A percentile compares a stretch with the other conserved stretches of the same genome.
Evolutionary conservation across 2,797 vertebrate genomes (phyloP).

Genomic region (Alca torda): DNA sequence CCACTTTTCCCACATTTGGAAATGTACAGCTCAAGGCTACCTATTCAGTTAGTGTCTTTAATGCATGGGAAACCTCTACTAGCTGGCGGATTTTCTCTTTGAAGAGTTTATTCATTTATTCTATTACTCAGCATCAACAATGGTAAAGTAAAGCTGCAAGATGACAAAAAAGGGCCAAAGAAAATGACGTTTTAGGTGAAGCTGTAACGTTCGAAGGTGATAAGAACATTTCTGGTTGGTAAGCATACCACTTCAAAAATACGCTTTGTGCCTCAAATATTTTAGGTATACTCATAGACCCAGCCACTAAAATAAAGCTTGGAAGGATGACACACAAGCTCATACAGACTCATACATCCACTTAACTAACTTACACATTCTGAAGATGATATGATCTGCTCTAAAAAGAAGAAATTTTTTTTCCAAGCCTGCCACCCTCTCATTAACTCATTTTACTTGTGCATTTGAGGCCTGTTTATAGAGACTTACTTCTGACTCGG

Average conservation of each 20-base stretch:
- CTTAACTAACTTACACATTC: neutral
- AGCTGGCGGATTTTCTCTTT: neutral
- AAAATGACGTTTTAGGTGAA: neutral
- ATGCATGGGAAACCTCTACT: neutral
- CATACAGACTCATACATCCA: neutral
- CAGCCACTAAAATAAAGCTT: neutral
- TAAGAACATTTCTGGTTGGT: neutral
- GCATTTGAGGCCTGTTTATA: neutral
- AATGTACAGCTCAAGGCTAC: constrained; percentile 7
- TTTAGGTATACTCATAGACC: neutral
- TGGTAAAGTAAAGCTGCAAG: neutral
- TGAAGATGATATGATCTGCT: neutral
- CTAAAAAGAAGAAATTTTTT: neutral
- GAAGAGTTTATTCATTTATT: neutral
- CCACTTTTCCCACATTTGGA: constrained; percentile 57
- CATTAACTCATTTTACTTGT: neutral
- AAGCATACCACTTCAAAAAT: neutral
- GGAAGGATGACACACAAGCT: neutral
- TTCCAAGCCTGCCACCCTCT: neutral
- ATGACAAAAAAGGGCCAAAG: constrained; percentile 1
- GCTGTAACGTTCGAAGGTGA: neutral
- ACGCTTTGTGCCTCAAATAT: neutral
- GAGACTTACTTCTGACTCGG: neutral
- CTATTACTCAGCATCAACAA: constrained; percentile 18
- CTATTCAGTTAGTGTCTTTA: neutral